Percentiles rank a stretch among this genome's conserved stretches.
phyloP scores from a whole-genome alignment of 2,113 vertebrate species.

The Tragelaphus buxtoni region DNA sequence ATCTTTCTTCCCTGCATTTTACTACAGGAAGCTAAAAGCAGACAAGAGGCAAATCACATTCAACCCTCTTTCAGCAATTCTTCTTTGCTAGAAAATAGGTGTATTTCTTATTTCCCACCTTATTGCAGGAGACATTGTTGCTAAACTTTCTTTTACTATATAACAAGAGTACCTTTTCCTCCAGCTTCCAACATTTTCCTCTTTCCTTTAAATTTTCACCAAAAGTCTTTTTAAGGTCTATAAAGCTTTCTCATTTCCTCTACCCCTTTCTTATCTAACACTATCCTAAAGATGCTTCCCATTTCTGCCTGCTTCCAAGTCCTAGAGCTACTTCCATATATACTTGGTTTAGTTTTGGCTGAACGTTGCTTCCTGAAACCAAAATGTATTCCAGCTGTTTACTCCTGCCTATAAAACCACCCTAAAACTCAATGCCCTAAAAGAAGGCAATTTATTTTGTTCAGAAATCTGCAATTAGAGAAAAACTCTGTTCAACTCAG shows the following conservation, averaged over 20 bases:
- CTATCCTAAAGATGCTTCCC: not conserved
- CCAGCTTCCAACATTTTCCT: not conserved
- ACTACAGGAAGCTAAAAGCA: constrained; percentile 68
- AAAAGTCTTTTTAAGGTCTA: not conserved
- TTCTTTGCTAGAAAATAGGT: constrained; percentile 56
- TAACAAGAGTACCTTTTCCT: not conserved
- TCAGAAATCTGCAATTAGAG: not conserved
- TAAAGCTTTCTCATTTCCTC: not conserved
- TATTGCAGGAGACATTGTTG: constrained; percentile 48
- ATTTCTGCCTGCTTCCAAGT: not conserved
- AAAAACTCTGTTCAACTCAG: not conserved
- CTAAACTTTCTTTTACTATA: constrained; percentile 48
- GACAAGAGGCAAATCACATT: constrained; percentile 49
- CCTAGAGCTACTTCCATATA: not conserved
- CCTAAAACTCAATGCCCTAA: not conserved
- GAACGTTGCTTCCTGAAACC: not conserved
- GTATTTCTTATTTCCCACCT: constrained; percentile 54
- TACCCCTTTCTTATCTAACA: not conserved
- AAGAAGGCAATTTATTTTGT: not conserved
- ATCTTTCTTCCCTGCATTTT: constrained; percentile 65
- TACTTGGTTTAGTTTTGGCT: not conserved
- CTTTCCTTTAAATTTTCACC: not conserved
- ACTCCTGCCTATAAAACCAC: not conserved
- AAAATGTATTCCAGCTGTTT: not conserved
- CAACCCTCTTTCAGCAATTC: constrained; percentile 30